Evolutionary conservation across 2,797 vertebrate genomes (phyloP).

Genomic region (Myoxocephalus aenaeus): DNA sequence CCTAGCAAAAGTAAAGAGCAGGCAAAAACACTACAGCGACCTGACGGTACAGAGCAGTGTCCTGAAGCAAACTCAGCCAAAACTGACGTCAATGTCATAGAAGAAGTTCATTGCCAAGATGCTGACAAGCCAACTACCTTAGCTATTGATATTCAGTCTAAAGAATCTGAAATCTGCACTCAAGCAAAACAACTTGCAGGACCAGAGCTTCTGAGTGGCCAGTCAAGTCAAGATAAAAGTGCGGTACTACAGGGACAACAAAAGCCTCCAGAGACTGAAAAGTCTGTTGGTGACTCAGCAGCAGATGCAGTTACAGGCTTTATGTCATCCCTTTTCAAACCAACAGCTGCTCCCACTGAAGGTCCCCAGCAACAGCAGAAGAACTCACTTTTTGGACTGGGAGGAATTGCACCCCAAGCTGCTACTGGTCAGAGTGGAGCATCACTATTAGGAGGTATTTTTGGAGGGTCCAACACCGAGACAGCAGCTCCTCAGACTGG

Average conservation of each 20-base stretch:
- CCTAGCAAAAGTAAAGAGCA: slow-evolving; percentile 36
- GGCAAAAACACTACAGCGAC: slow-evolving; percentile 36
- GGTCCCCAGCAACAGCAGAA: slow-evolving; percentile 83
- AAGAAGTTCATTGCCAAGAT: slow-evolving; percentile 42
- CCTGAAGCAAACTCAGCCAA: slow-evolving; percentile 31
- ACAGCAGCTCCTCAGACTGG: slow-evolving; percentile 74
- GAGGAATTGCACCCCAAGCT: slow-evolving; percentile 67
- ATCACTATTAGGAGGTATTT: slow-evolving; percentile 79
- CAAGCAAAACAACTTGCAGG: slow-evolving; percentile 34
- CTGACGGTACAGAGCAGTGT: slow-evolving; percentile 17
- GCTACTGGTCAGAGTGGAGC: slow-evolving; percentile 72
- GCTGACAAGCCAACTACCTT: slow-evolving; percentile 28
- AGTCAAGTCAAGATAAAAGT: slow-evolving; percentile 50
- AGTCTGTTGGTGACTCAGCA: slow-evolving; percentile 84
- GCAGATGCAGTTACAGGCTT: slow-evolving; percentile 91
- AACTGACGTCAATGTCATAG: slow-evolving; percentile 36
- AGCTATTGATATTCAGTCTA: slow-evolving; percentile 36
- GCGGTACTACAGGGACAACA: slow-evolving; percentile 65
- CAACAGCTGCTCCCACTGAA: slow-evolving; percentile 64
- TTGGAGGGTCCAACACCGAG: slow-evolving; percentile 73
- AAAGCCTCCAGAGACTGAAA: slow-evolving; percentile 80
- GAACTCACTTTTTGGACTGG: slow-evolving; percentile 84
- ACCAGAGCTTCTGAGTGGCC: slow-evolving; percentile 32
- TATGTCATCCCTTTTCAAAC: slow-evolving; percentile 85
- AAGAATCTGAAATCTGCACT: slow-evolving; percentile 46